phyloP scores from a whole-genome alignment of 2,797 vertebrate species.

The Amphiprion clarkii region DNA sequence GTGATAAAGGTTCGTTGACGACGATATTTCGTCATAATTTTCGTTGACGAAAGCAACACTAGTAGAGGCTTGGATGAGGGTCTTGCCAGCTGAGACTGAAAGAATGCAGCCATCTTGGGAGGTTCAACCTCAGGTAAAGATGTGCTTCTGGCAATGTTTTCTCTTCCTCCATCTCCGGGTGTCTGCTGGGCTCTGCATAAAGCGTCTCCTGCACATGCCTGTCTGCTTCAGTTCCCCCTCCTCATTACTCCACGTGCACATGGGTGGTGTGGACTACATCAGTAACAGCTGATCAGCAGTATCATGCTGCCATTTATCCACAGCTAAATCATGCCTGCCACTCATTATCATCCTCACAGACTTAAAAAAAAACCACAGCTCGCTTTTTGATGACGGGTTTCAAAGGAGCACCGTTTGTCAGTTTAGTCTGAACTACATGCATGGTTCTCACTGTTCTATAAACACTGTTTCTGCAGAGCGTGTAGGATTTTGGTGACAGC shows the following conservation, averaged over 20 bases:
- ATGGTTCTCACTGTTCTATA: background rate
- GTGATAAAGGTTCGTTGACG: no score
- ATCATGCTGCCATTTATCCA: conserved; percentile 17
- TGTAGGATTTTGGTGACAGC: background rate
- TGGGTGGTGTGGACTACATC: conserved; percentile 15
- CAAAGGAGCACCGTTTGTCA: background rate
- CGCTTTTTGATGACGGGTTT: background rate
- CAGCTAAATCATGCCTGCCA: conserved; percentile 7
- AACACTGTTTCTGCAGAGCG: conserved; percentile 12
- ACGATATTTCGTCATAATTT: no score
- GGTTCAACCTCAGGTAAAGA: background rate
- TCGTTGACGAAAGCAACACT: no score
- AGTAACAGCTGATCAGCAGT: conserved; percentile 34
- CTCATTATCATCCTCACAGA: background rate
- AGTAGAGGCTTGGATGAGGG: no score
- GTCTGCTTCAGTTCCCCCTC: conserved; percentile 17
- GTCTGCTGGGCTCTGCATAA: background rate
- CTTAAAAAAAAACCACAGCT: background rate
- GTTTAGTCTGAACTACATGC: background rate
- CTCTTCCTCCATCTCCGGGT: background rate
- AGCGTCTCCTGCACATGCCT: background rate
- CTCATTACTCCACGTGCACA: conserved; percentile 25
- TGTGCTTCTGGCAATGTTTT: background rate
- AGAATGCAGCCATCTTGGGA: background rate
- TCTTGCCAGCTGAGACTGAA: no score